These are phyloP conservation scores for Acridotheres tristis DNA, from an alignment of 2,797 vertebrate genomes.

Conservation along the genomic window DNA sequence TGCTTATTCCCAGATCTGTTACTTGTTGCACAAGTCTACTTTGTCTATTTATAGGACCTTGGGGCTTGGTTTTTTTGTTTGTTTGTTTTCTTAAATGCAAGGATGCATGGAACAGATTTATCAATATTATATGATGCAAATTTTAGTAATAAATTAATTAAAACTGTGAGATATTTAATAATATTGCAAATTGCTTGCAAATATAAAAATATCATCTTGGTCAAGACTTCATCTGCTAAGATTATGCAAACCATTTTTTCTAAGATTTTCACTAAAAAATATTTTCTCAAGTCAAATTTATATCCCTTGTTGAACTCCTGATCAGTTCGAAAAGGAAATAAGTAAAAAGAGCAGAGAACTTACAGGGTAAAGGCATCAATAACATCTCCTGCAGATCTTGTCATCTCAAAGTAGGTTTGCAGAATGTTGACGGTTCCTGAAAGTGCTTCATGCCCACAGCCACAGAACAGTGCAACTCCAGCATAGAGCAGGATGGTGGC, in stretches of 20 bases:
- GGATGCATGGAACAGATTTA: background rate
- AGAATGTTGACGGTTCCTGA: constrained; percentile 96
- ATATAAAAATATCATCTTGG: background rate
- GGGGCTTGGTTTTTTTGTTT: background rate
- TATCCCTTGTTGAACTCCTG: background rate
- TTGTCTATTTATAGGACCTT: background rate
- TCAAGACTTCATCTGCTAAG: background rate
- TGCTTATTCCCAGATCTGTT: background rate
- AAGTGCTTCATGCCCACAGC: constrained; percentile 96
- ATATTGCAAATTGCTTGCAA: background rate
- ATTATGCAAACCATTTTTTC: background rate
- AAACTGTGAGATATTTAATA: background rate
- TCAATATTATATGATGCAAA: background rate
- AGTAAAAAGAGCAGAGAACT: constrained; percentile 59
- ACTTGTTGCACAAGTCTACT: background rate
- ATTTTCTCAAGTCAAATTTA: background rate
- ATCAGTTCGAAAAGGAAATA: background rate
- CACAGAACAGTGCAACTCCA: constrained; percentile 95
- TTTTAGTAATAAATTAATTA: background rate
- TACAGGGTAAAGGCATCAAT: constrained; percentile 98
- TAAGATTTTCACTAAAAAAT: background rate
- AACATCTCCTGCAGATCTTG: constrained; percentile 89
- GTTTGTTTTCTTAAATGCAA: background rate
- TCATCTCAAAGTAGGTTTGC: constrained; percentile 97
- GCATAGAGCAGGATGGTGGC: constrained; percentile 97